Evolutionary conservation across 2,888 invertebrate species (phyloP), one percentile per base, ranked within the genome.

Genomic region (Cecidostiba fungosa): DNA sequence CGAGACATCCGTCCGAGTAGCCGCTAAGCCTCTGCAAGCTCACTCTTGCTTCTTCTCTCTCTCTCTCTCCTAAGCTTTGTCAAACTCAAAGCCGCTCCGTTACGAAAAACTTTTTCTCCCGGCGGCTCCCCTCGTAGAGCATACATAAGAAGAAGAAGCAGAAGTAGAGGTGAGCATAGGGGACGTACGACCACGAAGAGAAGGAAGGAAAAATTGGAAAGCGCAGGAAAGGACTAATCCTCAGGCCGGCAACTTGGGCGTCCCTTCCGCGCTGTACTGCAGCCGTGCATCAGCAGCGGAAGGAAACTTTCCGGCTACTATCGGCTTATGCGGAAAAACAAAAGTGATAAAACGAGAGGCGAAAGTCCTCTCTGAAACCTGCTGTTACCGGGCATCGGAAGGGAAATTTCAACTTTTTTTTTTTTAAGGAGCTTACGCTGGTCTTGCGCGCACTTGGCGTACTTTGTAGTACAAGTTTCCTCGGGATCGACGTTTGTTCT

Each of bases 201-300:
- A 16, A 47, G 23, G 29, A 4, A 66, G 66, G 36, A 84, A 84
- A 84, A 84, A 84, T 78, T 84, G 72, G 50, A 84, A 84, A 73
- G 72, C 84, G 47, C 73, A 59, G 77, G 77, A 78, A 78, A 72
- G 66, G 84, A 78, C 84, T 84, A 78, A 84, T 84, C 78, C 84
- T 47, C 36, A n/a, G 69, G 50, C 69, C 6, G 8, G 54, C 50
- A 76, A 76, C 69, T 74, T 76, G 10, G 69, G 23, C 39, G 69
- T 59, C 36, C n/a, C n/a, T n/a, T n/a, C n/a, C n/a, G n/a, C n/a
- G n/a, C n/a, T n/a, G n/a, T n/a, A n/a, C n/a, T n/a, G 14, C 16
- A 26, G 32, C 16, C 8, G 80, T 26, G 36, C 12, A 23, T 12
- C 54, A 16, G 43, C 29, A 26, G 62, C 26, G 16, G 6, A 47